phyloP scores from a whole-genome alignment of 2,797 vertebrate species.

The Megaceryle alcyon region DNA sequence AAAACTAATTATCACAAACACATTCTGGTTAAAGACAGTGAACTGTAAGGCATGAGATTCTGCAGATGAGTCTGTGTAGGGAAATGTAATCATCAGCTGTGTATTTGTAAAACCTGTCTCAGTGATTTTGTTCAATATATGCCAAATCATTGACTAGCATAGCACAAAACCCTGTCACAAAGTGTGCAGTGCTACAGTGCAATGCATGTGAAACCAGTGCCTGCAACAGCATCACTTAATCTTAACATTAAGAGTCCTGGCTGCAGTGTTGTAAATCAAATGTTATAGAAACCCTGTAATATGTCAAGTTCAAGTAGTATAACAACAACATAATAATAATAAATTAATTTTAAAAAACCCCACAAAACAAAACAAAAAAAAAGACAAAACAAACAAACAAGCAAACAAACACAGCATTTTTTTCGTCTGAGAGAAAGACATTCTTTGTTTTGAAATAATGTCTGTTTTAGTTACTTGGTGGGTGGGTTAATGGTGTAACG shows the following conservation, averaged over 20 bases:
- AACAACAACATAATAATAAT: background rate
- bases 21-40: conserved; percentile 15
- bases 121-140: conserved; percentile 25
- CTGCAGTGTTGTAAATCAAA: conserved; percentile 38
- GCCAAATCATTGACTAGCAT: background rate
- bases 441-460: background rate
- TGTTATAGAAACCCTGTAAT: background rate
- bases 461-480: background rate
- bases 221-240: conserved; percentile 7
- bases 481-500: background rate
- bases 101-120: conserved; percentile 38
- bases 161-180: conserved; percentile 18
- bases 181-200: background rate
- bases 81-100: conserved; percentile 22
- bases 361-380: too few species aligned
- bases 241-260: background rate
- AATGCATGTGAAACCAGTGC: background rate
- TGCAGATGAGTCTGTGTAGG: background rate
- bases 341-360: too few species aligned
- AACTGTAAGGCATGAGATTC: background rate
- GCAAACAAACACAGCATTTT: background rate
- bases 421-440: background rate
- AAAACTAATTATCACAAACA: conserved; percentile 49
- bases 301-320: conserved; percentile 14
- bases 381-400: too few species aligned